Evolutionary conservation across 2,888 invertebrate genomes (phyloP), one percentile per base, ranked within the genome.

Genomic region (Acheta domesticus): DNA sequence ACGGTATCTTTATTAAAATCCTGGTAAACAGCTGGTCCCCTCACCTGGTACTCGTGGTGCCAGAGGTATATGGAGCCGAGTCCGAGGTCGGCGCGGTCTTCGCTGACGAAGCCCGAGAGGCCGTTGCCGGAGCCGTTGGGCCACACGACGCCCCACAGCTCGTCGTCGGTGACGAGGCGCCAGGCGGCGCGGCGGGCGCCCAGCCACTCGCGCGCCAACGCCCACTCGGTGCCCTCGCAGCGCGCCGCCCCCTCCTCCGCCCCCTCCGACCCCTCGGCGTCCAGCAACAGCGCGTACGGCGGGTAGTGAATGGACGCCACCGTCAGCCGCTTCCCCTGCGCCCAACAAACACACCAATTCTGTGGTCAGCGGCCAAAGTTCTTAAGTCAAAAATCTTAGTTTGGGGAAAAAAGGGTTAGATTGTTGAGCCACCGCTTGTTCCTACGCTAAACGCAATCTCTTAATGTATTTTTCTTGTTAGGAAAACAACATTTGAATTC

Each of bases 41-140:
- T 62, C 62, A 62, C 62, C 62, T 75, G 75, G 75, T 23, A 75
- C 23, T 75, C 75, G 36, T 75, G 20, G 75, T 75, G 23, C 75
- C 75, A 75, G 21, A 75, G 16, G 16, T 75, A 75, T 36, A 75
- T 75, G 36, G 75, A 75, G 11, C 75, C 75, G 21, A 75, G 21
- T 1, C 75, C 75, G 23, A 75, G 20, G 21, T 75, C 75, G 11
- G 75, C 75, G 16, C 23, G 36, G 23, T 75, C 75, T 16, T 14
- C 36, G 11, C 20, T 23, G 16, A 75, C 23, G 21, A 75, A 14
- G 11, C 75, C 75, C 14, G 23, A 75, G 5, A 75, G 75, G 12
- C 75, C 75, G 11, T 23, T 36, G 21, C 75, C 75, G 16, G 23
- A 23, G 21, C 75, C 75, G 75, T 75, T 75, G 21, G n/a, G 20